phyloP scores from a whole-genome alignment of 2,888 invertebrate genomes.

The Ceramica pisi region DNA sequence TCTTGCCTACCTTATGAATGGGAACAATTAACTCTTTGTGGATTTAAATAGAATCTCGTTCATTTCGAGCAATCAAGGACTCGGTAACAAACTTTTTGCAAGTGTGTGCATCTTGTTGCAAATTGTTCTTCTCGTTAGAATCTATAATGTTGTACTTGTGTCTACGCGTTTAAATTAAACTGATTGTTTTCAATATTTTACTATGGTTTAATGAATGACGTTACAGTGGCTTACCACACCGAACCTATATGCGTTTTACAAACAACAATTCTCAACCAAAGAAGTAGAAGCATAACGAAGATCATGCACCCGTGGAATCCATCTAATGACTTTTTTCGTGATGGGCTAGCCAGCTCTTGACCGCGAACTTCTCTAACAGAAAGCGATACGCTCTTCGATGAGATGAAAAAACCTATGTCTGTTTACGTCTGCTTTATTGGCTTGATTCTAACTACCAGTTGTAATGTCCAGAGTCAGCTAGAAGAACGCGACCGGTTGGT shows the following conservation, averaged over 20 bases:
- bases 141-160: not conserved
- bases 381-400: not conserved
- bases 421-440: no score
- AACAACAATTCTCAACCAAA: no score
- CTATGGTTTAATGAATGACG: not conserved
- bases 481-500: constrained; percentile 96
- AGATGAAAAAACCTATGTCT: not conserved
- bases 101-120: not conserved
- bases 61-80: not conserved
- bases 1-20: not conserved
- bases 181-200: not conserved
- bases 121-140: not conserved
- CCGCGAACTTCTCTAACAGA: not conserved
- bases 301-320: no score
- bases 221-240: no score
- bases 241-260: no score
- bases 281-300: no score
- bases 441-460: not conserved
- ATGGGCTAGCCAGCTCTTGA: no score
- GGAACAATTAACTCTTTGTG: constrained; percentile 24
- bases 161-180: not conserved
- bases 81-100: not conserved
- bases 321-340: no score
- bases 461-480: constrained; percentile 92
- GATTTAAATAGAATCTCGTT: not conserved